Conservation (phyloP, 2,888 invertebrate genomes). For the Sialis lutaria region DNA sequence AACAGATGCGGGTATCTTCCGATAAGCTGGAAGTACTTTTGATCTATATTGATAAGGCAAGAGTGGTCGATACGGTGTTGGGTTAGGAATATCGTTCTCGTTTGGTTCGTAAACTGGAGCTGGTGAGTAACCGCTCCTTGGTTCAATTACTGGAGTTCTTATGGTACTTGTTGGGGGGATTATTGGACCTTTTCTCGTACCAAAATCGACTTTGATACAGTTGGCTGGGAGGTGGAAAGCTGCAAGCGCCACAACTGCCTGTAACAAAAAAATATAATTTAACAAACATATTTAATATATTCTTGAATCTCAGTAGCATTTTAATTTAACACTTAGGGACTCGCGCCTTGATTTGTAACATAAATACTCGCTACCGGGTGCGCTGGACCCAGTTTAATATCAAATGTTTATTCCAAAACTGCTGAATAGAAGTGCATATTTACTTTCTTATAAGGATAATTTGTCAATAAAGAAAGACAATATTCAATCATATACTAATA, state of each 20-base stretch:
- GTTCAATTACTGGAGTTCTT: conserved; percentile 31
- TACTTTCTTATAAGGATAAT: too few species aligned
- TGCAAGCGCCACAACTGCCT: background rate
- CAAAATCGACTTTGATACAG: conserved; percentile 42
- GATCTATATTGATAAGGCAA: conserved; percentile 5
- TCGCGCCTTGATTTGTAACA: too few species aligned
- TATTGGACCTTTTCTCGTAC: conserved; percentile 41
- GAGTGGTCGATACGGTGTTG: conserved; percentile 28
- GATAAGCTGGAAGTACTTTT: conserved; percentile 1
- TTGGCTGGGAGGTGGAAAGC: background rate
- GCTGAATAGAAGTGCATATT: too few species aligned
- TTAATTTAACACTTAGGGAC: too few species aligned
- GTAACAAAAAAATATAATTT: background rate
- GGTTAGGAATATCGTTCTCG: conserved; percentile 37
- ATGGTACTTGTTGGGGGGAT: conserved; percentile 32
- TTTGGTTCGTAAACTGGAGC: conserved; percentile 45
- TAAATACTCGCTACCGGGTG: too few species aligned
- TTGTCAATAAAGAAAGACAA: too few species aligned
- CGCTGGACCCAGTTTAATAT: too few species aligned
- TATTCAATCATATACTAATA: too few species aligned
- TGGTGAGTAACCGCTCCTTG: conserved; percentile 18
- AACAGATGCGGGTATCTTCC: conserved; percentile 1
- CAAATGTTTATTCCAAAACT: too few species aligned
- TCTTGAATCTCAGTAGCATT: too few species aligned
- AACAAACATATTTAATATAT: too few species aligned